Evolutionary conservation across 2,888 invertebrate species (phyloP), one percentile per base, ranked within the genome.

Genomic region (Heliconius ismenius): DNA sequence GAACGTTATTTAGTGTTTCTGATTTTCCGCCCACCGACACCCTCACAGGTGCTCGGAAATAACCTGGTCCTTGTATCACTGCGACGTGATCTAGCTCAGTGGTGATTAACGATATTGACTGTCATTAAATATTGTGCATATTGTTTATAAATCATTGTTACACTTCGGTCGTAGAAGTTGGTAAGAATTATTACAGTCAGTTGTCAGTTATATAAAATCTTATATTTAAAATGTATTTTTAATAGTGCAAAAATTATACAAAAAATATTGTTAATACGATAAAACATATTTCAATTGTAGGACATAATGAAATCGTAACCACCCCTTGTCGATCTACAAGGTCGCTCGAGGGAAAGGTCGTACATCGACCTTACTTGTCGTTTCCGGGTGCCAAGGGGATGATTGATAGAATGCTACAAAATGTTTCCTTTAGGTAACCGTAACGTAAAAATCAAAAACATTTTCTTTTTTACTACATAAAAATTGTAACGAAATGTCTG

Each of bases 331-430:
- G 86, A 81, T 81, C 81, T 81, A 87, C 89, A 91, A 92, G 92
- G 91, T 88, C 89, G 82, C 78, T 11, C 76, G 76, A 77, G 78
- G 85, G 84, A 84, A 90, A 90, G 90, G 90, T 88, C 91, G 89
- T 86, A 76, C 88, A 83, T 84, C 85, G 91, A 91, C 89, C 91
- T 87, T 76, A 86, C 83, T 79, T 84, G 75, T 79, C 81, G 79
- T 85, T 91, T 91, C 89, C 91, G 89, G 86, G 88, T 87, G 82
- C 83, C 82, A 79, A 85, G 86, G 83, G 80, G 81, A 88, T 91
- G 91, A 91, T 88, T 89, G 89, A 92, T 90, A 85, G 80, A 79
- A 77, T 82, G 81, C 21, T 54, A 70, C 28, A n/a, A 32, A 70
- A 70, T 32, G 69, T 49, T 68, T 43, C 11, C 49, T 49, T 49